Base-by-base conservation (phyloP, 2,888 invertebrate species). In the Pyralis farinalis region DNA sequence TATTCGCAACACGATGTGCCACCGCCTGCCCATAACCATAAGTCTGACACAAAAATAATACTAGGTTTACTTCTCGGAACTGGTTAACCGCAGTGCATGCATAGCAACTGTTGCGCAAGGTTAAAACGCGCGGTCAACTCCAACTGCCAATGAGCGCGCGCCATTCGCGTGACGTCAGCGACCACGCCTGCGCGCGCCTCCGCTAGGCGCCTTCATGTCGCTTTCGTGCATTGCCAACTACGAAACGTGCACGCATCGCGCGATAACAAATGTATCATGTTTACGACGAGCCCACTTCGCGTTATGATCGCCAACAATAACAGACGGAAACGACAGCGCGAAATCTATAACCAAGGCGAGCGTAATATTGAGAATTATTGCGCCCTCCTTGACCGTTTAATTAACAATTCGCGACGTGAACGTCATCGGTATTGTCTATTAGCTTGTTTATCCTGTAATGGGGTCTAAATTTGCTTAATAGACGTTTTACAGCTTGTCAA, bases 131-230 rank as follows among this genome's bases (percentile, higher is more conserved):
- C 76, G 70, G 69, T 71, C 70, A 67, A 57, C 42, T 55, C 49
- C 56, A 62, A 29, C 69, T 39, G 43, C 88, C 88, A 88, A 87
- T 85, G 53, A 55, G 55, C 38, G 49, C 40, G 51, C 76, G 51
- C 53, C 42, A 55, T 65, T 50, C 61, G 59, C 45, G 67, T 87
- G 88, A 88, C 88, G 88, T 87, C 73, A 83, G 66, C 80, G 63
- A 76, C 86, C 88, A 86, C 88, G 88, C 88, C 88, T 80, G 86
- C 88, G 85, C 87, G 85, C 85, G 86, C 87, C 87, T 78, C 87
- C 81, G 57, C 49, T 4, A 25, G 68, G 58, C 64, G 79, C 79
- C 80, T 76, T 80, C 55, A 71, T 78, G 74, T 65, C 61, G 64
- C 67, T 69, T 69, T 67, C 62, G 68, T 63, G 58, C 58, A 64